Evolutionary conservation across 1,140 invertebrate genomes (phyloP), one percentile per base, ranked within the genome.

Genomic region (Oncopodura yosiiana): DNA sequence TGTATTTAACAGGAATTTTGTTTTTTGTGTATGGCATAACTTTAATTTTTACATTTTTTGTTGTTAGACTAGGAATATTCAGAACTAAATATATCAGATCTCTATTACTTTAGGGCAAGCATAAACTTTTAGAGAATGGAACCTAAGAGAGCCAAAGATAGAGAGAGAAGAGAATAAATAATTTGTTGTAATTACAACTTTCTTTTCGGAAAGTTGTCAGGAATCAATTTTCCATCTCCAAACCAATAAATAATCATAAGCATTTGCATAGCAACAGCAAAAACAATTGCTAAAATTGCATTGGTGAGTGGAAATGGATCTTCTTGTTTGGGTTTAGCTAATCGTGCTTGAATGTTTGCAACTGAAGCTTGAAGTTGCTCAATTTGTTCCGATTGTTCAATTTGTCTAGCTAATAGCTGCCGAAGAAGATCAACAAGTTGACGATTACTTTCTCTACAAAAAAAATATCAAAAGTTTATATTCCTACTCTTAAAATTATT

Each of bases 341-440:
- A 29, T 37, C 36, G 41, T 9, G 52, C 49, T 24, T 64, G 62
- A 39, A 64, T 64, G 30, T 43, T 54, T 11, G 55, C 49, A n/a
- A 64, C 62, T 16, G 62, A 49, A 1, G 36, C 32, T 26, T 52
- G 51, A 11, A 64, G 44, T 24, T 61, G 45, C 39, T 55, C 52
- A 16, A 64, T 64, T 51, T 64, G 58, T 37, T 64, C 62, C 2
- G 62, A 61, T 42, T 64, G 62, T 42, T 64, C 49, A 18, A 64
- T 58, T 37, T 64, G 62, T 26, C 56, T 38, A 14, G 56, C 55
- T 9, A 64, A 44, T 9, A 64, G 53, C 29, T 64, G 62, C 26
- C 62, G 55, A 12, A 64, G 51, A 30, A 64, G 46, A 18, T 64
- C 62, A 18, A 64, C 34, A 9, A 64, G 44, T 48, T 64, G 58